Evolutionary conservation across 1,140 invertebrate genomes (phyloP).

Genomic region (Pogonus chalceus): DNA sequence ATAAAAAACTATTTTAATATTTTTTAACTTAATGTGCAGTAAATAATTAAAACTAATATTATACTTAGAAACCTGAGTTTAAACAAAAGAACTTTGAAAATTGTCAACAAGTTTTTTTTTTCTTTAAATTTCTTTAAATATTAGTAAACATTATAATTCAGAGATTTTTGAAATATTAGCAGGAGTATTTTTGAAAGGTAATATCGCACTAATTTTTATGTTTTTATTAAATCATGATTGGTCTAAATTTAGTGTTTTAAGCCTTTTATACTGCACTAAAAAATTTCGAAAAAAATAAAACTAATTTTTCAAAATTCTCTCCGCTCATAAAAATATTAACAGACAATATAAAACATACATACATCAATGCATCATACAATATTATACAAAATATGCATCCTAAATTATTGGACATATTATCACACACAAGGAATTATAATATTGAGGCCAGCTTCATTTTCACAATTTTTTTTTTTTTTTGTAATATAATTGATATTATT

Average conservation of each 20-base stretch:
- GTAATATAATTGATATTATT: background rate
- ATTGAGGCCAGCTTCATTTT: constrained; percentile 33
- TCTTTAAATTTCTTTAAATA: background rate
- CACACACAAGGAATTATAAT: constrained; percentile 35
- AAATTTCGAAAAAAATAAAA: background rate
- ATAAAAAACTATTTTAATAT: too few species aligned
- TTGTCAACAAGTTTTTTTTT: background rate
- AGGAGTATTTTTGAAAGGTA: too few species aligned
- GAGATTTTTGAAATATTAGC: constrained; percentile 7
- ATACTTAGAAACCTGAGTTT: too few species aligned
- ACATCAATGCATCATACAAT: background rate
- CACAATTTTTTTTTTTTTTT: background rate
- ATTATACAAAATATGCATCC: constrained; percentile 4
- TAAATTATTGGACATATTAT: constrained; percentile 17
- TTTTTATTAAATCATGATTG: too few species aligned
- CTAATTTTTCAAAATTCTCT: constrained; percentile 7
- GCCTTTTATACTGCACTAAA: constrained; percentile 1
- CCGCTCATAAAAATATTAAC: background rate
- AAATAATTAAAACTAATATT: too few species aligned
- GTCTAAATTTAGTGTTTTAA: background rate
- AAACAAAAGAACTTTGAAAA: too few species aligned
- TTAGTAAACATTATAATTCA: background rate
- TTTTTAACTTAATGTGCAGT: too few species aligned
- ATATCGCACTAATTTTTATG: too few species aligned
- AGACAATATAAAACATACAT: constrained; percentile 6